Evolutionary conservation across 2,888 invertebrate species (phyloP).

Genomic region (Prenolepis imparis): DNA sequence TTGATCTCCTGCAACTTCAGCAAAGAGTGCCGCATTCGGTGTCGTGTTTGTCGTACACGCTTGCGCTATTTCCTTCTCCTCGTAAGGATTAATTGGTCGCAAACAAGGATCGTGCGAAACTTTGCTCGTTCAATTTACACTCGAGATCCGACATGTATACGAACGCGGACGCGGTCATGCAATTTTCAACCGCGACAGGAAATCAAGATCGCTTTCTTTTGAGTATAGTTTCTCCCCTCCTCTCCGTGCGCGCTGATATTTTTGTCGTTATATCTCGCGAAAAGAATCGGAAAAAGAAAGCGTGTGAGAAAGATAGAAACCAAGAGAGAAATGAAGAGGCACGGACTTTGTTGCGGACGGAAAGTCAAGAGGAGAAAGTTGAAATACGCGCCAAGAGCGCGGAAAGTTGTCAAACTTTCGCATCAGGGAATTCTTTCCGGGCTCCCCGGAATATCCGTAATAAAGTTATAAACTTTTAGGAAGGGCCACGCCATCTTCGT

Average conservation of each 20-base stretch:
- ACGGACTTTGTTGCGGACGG: slow-evolving; percentile 17
- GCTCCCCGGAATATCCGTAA: slow-evolving; percentile 76
- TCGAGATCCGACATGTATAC: slow-evolving; percentile 45
- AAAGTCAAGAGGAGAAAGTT: slow-evolving; percentile 62
- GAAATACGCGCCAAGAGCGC: slow-evolving; percentile 63
- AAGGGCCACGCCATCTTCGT: slow-evolving; percentile 58
- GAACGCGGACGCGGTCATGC: slow-evolving; percentile 45
- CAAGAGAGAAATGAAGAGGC: slow-evolving; percentile 41
- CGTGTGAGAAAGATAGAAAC: neutral
- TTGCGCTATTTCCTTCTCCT: slow-evolving; percentile 28
- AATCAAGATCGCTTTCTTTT: slow-evolving; percentile 68
- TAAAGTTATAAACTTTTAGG: slow-evolving; percentile 79
- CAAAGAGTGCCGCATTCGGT: slow-evolving; percentile 1
- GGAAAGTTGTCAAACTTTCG: slow-evolving; percentile 78
- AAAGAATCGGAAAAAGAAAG: neutral
- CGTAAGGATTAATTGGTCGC: slow-evolving; percentile 62
- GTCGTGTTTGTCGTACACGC: neutral
- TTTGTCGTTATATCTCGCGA: slow-evolving; percentile 57
- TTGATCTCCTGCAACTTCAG: slow-evolving; percentile 11
- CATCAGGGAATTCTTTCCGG: slow-evolving; percentile 80
- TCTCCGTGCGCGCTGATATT: slow-evolving; percentile 37
- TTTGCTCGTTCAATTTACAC: slow-evolving; percentile 70
- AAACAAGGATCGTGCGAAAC: slow-evolving; percentile 63
- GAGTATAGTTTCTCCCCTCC: slow-evolving; percentile 38
- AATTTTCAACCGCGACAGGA: slow-evolving; percentile 67